A percentile compares a stretch with the other conserved stretches of the same genome.
Conservation (phyloP, 2,888 invertebrate species). For the Dorcus parallelipipedus region DNA sequence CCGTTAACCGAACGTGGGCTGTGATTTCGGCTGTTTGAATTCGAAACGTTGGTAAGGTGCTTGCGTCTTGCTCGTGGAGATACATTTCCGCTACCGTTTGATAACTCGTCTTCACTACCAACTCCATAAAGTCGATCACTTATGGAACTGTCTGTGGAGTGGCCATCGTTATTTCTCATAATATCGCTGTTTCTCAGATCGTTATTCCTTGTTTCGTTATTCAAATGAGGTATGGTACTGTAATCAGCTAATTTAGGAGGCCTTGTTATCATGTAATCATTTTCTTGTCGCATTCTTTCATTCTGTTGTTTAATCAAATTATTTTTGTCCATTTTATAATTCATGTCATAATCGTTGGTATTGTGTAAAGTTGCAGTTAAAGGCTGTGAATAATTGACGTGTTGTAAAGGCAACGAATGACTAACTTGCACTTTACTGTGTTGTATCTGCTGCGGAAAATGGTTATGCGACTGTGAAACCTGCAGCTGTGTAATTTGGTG, state of each 20-base stretch:
- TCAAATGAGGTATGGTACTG: constrained; percentile 31
- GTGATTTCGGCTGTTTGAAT: constrained; percentile 56
- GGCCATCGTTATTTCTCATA: constrained; percentile 44
- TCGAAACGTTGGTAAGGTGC: constrained; percentile 45
- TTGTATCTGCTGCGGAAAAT: constrained; percentile 43
- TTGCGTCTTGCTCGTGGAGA: constrained; percentile 54
- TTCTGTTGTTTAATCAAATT: constrained; percentile 34
- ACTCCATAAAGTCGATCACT: constrained; percentile 41
- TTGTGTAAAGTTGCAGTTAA: constrained; percentile 46
- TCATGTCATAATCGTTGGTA: constrained; percentile 41
- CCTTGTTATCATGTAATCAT: constrained; percentile 49
- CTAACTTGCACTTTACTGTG: constrained; percentile 48
- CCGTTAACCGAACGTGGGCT: constrained; percentile 59
- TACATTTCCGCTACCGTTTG: constrained; percentile 54
- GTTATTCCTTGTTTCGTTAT: constrained; percentile 15
- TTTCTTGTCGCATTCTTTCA: constrained; percentile 49
- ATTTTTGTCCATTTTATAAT: constrained; percentile 42
- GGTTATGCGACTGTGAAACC: constrained; percentile 41
- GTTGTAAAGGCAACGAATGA: constrained; percentile 48
- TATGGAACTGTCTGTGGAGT: constrained; percentile 54
- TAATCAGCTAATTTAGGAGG: constrained; percentile 39
- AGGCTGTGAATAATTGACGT: constrained; percentile 45
- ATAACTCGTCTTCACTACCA: constrained; percentile 54
- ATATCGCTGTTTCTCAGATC: too few species aligned
- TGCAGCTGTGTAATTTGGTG: constrained; percentile 40